Evolutionary conservation across 1,140 invertebrate genomes (phyloP).

Genomic region (Drosophila hydei): DNA sequence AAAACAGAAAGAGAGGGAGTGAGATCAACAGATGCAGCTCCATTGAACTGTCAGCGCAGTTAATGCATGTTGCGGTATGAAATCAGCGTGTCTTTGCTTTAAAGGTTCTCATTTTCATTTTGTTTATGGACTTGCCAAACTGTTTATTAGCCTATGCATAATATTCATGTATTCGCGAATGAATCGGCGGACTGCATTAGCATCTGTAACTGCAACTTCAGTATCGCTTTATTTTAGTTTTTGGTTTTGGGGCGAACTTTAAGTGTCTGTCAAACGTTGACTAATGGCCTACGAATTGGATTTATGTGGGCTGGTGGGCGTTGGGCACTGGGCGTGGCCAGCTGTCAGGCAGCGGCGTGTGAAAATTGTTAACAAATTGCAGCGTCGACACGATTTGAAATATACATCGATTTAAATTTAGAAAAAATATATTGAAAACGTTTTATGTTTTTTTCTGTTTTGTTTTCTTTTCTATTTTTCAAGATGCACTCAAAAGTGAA

Average conservation of each 20-base stretch:
- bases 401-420: slow-evolving; percentile 67
- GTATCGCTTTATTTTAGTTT: slow-evolving; percentile 10
- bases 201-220: slow-evolving; percentile 21
- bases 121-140: slow-evolving; percentile 8
- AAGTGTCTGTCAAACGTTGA: slow-evolving; percentile 65
- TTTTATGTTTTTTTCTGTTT: slow-evolving; percentile 37
- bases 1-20: neutral
- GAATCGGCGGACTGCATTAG: slow-evolving; percentile 29
- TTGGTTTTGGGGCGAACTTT: slow-evolving; percentile 4
- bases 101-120: slow-evolving; percentile 20
- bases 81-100: slow-evolving; percentile 15
- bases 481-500: slow-evolving; percentile 58
- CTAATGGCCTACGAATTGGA: slow-evolving; percentile 68
- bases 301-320: slow-evolving; percentile 55
- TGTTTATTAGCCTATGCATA: slow-evolving; percentile 36
- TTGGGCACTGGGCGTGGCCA: slow-evolving; percentile 28
- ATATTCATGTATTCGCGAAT: slow-evolving; percentile 27
- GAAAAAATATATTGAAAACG: slow-evolving; percentile 52
- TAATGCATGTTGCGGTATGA: slow-evolving; percentile 34
- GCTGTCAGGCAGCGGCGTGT: slow-evolving; percentile 73
- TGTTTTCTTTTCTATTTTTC: neutral
- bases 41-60: slow-evolving; percentile 59
- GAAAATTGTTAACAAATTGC: slow-evolving; percentile 81
- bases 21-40: slow-evolving; percentile 14
- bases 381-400: slow-evolving; percentile 71